These are phyloP conservation scores for Mungos mungo DNA, from an alignment of 2,113 vertebrate genomes.

Conservation along the genomic window DNA sequence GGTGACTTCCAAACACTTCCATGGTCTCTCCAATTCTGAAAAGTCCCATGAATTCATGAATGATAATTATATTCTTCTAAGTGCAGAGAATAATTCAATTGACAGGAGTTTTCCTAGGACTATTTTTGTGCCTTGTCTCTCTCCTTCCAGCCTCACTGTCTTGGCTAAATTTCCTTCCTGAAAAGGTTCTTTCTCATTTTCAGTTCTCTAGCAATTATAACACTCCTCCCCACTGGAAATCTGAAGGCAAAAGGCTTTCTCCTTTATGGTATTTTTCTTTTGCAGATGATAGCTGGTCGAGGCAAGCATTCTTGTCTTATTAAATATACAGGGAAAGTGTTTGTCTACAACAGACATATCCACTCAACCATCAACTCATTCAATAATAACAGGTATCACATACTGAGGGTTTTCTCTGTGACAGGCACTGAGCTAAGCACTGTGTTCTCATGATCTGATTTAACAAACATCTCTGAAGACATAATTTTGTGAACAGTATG, in stretches of 20 bases:
- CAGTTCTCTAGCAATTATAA: background rate
- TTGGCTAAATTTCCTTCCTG: background rate
- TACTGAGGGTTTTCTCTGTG: background rate
- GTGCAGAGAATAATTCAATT: background rate
- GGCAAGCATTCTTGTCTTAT: background rate
- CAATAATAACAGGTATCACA: background rate
- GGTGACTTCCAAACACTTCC: background rate
- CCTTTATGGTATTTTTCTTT: background rate
- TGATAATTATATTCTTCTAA: background rate
- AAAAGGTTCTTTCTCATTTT: background rate
- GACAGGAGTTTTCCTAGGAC: background rate
- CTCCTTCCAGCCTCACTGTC: background rate
- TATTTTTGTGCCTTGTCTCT: background rate
- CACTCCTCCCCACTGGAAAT: rapidly evolving
- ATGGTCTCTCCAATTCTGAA: background rate
- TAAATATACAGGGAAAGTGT: background rate
- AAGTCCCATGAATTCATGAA: background rate
- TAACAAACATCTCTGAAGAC: background rate
- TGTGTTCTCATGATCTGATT: background rate
- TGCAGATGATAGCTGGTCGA: background rate
- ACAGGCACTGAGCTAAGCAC: background rate
- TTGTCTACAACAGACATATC: background rate
- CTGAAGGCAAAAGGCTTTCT: background rate
- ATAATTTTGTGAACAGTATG: background rate
- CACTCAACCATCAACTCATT: background rate